Evolutionary conservation across 2,888 invertebrate species (phyloP).

Genomic region (Agriopis aurantiaria): DNA sequence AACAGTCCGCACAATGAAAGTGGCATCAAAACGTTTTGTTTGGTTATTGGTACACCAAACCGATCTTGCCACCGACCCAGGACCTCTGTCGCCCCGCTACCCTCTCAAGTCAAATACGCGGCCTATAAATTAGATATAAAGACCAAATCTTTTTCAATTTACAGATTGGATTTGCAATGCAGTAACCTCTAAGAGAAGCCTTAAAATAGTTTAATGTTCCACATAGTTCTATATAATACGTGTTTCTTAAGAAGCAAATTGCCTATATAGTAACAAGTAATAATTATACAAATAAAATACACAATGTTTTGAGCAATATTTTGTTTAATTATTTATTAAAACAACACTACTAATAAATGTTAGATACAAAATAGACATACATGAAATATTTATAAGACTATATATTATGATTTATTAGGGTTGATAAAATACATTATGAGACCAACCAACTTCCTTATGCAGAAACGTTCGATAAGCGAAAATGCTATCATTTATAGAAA

Average conservation of each 20-base stretch:
- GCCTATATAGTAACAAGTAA: neutral
- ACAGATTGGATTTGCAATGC: constrained; percentile 62
- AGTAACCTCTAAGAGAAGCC: constrained; percentile 24
- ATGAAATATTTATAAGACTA: neutral
- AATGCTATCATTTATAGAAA: neutral
- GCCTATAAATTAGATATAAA: neutral
- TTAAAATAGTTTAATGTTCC: constrained; percentile 42
- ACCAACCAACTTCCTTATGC: neutral
- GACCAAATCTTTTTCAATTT: constrained; percentile 43
- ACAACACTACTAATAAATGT: constrained; percentile 54
- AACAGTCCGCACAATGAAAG: no score
- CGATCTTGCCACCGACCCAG: no score
- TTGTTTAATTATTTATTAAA: constrained; percentile 55
- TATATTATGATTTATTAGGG: neutral
- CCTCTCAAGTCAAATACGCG: neutral
- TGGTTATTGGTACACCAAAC: no score
- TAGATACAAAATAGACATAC: constrained; percentile 31
- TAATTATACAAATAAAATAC: constrained; percentile 34
- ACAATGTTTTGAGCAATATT: constrained; percentile 55
- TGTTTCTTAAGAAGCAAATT: neutral
- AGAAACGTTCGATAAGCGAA: constrained; percentile 2
- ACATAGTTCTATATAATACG: constrained; percentile 40
- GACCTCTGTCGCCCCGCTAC: no score
- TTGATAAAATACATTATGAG: constrained; percentile 10
- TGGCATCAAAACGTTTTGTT: no score